Evolutionary conservation across 1,140 invertebrate species (phyloP), one percentile per base, ranked within the genome.

Genomic region (Papilio machaon): DNA sequence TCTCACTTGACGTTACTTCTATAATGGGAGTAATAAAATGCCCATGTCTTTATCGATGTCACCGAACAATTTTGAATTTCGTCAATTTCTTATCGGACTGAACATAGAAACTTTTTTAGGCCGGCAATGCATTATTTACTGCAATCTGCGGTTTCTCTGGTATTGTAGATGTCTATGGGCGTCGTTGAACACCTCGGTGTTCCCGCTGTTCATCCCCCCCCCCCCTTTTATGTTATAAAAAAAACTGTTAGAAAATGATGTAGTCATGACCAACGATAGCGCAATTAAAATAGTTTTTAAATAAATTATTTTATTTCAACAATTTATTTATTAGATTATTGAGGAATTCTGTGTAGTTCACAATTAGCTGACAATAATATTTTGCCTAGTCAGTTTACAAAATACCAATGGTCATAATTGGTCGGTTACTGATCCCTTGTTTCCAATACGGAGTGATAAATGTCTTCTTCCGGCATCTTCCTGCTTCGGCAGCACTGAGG

Each of bases 1-100:
- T 67, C n/a, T 58, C 19, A 58, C n/a, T 17, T 30, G 46, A 58
- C 52, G 38, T 30, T 10, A 35, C 75, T 78, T 60, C 75, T 78
- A 78, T 78, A 60, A 78, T 49, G 5, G 35, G 30, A 38, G 30
- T 38, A 43, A 58, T 54, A 60, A 58, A 60, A 38, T 52, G 52
- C n/a, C 17, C 23, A 23, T 60, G 52, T 38, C 30, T 70, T 13
- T 70, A 70, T 70, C 30, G 64, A 70, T 13, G 23, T 35, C 30
- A 70, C 54, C 17, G 54, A 58, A 58, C 17, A 7, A 10, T 58
- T 58, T 58, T 58, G 54, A 58, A 58, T 58, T 19, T 9, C 17
- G n/a, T 19, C 54, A 58, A 58, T 19, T 19, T 58, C 17, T 58
- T 19, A 58, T 58, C 54, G 17, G 54, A 58, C 54, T 19, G 7